Evolutionary conservation across 2,113 vertebrate species (phyloP).

Genomic region (Coracopsis vasa): DNA sequence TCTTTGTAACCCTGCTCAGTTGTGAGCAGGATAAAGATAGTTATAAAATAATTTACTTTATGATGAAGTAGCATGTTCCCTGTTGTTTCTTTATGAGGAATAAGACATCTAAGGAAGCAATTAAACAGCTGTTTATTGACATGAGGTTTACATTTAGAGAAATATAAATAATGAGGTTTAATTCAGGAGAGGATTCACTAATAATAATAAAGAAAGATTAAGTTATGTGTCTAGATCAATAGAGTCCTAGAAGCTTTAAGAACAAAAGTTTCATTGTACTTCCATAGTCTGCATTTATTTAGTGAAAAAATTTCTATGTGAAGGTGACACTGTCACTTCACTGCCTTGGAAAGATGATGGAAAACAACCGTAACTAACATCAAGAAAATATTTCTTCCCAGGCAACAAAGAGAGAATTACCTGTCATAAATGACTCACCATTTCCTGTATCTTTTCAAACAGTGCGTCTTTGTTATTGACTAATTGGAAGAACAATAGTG

Average conservation of each 20-base stretch:
- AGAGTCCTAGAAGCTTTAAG: neutral
- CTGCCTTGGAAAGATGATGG: neutral
- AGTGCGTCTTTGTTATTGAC: constrained; percentile 5
- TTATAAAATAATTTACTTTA: constrained; percentile 2
- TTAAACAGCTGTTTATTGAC: constrained; percentile 47
- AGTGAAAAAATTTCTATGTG: neutral
- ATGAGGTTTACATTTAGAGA: neutral
- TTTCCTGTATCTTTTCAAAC: constrained; percentile 53
- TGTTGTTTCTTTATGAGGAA: constrained; percentile 22
- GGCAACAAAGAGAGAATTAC: constrained; percentile 8
- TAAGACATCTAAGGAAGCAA: constrained; percentile 18
- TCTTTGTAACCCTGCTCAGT: neutral
- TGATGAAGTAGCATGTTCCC: neutral
- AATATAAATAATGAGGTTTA: constrained; percentile 27
- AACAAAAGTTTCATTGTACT: neutral
- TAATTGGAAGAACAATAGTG: constrained; percentile 51
- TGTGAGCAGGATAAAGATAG: neutral
- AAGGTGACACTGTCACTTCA: constrained; percentile 12
- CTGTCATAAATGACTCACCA: constrained; percentile 45
- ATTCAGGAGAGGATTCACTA: neutral
- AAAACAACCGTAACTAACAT: neutral
- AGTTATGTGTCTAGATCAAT: neutral
- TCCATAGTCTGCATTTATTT: neutral
- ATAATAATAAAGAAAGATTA: neutral
- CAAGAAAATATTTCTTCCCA: constrained; percentile 30